Evolutionary conservation across 2,797 vertebrate species (phyloP), one percentile per base, ranked within the genome.

Genomic region (Orientallactaga sibirica): DNA sequence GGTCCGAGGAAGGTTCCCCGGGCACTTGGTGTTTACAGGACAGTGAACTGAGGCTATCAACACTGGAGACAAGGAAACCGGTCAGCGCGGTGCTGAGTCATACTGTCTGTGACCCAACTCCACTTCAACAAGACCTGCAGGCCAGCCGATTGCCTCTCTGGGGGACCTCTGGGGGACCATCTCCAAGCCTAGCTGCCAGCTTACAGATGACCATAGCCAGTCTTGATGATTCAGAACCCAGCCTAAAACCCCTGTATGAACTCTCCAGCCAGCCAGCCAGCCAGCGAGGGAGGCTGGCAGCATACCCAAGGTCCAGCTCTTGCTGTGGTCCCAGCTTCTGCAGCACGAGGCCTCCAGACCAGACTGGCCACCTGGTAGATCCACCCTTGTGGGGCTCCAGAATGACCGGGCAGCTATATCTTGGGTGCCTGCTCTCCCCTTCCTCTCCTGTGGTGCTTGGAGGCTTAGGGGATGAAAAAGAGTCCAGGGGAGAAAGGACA

Each of bases 401-500:
- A n/a, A 55, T 25, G 6, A 8, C 1, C 37, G 11, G 11, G 2
- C 3, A 5, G 20, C 68, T 16, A 11, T 25, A 33, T 64, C 58
- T 19, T 8, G 0, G 66, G n/a, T 5, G 12, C 52, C 83, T 25
- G 19, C 20, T 29, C 20, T 25, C n/a, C 25, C 19, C 1, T 0
- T 6, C 20, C 7, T 3, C n/a, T 19, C 20, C 18, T 29, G 33
- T 12, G 7, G 48, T 43, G 22, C 37, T 82, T 52, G 4, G 77
- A 24, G 14, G 27, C 58, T 25, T 48, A 9, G 19, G 33, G 4
- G 14, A 37, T 8, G 0, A 0, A 3, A 33, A n/a, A 33, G 43
- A n/a, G 33, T 41, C 3, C 0, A 0, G 0, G 0, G 8, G 62
- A 64, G 7, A 48, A 19, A 79, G 76, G 37, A 0, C 4, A 15